Conservation (phyloP, 2,888 invertebrate genomes). For the Pteria penguin region DNA sequence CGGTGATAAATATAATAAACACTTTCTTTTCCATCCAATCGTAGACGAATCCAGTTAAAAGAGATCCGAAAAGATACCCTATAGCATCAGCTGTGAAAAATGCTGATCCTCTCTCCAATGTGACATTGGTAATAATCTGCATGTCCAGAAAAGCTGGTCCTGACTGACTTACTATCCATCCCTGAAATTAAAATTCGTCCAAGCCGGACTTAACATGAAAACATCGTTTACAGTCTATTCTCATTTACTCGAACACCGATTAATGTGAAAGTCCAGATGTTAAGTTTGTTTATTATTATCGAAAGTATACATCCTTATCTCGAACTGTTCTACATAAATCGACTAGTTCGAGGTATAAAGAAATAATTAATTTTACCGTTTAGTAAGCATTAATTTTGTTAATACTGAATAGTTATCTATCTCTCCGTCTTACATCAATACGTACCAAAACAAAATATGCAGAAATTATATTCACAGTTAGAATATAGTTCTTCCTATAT, state of each 20-base stretch:
- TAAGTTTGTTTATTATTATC: too few species aligned
- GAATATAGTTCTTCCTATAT: conserved; percentile 33
- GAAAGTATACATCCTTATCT: too few species aligned
- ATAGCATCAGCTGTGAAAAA: conserved; percentile 47
- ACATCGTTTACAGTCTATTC: too few species aligned
- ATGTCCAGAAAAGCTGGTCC: conserved; percentile 47
- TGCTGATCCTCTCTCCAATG: conserved; percentile 42
- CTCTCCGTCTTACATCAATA: too few species aligned
- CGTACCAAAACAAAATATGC: conserved; percentile 39
- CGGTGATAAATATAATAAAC: conserved; percentile 76
- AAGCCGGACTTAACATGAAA: conserved; percentile 44
- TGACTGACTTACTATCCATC: conserved; percentile 45
- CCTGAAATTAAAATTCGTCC: conserved; percentile 22
- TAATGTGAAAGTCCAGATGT: too few species aligned
- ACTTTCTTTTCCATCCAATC: conserved; percentile 70
- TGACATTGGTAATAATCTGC: conserved; percentile 39
- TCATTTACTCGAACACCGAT: too few species aligned
- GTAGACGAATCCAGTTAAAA: conserved; percentile 52
- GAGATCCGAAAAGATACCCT: conserved; percentile 48
- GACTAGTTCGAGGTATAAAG: too few species aligned
- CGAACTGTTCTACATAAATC: too few species aligned
- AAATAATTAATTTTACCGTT: too few species aligned
- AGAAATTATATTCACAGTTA: conserved; percentile 34
- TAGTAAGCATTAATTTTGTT: too few species aligned
- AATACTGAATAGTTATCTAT: too few species aligned